Evolutionary conservation across 2,888 invertebrate genomes (phyloP), one percentile per base, ranked within the genome.

Genomic region (Norana najaformis): DNA sequence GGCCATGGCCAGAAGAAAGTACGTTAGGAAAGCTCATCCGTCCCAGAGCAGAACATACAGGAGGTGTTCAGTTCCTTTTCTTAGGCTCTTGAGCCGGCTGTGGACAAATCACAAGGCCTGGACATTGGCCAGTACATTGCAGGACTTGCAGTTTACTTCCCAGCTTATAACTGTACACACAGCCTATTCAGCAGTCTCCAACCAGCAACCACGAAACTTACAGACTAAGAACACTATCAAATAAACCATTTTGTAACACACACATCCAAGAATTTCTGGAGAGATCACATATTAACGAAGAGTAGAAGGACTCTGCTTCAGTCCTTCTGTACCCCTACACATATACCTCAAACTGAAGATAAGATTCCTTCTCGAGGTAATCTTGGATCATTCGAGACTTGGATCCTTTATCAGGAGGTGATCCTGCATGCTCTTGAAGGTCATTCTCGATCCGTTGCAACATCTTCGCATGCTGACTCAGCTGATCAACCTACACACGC

Each of bases 291-390:
- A 41, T 36, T 20, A 47, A 18, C 6, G 6, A 88, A 39, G 39
- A 36, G 20, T 36, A 18, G 88, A 37, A 30, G 38, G 38, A 20
- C 6, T 34, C 20, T 6, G 18, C 30, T 18, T 35, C 88, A 16
- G n/a, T 69, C 30, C 53, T 53, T 8, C n/a, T 69, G 8, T 8
- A 69, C 13, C 0, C 11, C 1, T 8, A 0, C 3, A 39, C 36
- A 14, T 37, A 35, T 92, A 97, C 98, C 96, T 99, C 99, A 95
- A 97, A 97, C 94, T 97, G 97, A 93, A 99, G 96, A 95, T 97
- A 98, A 93, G 96, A 96, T 94, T 98, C 98, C 95, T 98, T 98
- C 95, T 98, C 98, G 94, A 97, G 96, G 93, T 97, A 97, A 95
- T 97, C 97, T 94, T 97, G 97, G 94, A 97, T 96, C 93, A 96